These are phyloP conservation scores for Cyaniris semiargus DNA, from an alignment of 2,888 invertebrate genomes.

Conservation along the genomic window DNA sequence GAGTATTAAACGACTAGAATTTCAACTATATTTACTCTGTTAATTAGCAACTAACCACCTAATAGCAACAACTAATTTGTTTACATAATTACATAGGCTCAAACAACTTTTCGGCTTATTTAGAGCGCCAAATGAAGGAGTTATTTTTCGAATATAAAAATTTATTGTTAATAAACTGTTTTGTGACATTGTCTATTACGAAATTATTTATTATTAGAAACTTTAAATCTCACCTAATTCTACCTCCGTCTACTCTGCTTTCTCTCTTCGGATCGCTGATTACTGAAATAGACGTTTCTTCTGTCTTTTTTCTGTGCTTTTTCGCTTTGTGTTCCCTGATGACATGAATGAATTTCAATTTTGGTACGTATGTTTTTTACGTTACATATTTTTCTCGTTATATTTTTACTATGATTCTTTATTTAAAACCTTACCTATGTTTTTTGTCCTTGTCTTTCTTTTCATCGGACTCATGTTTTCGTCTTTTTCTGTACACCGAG, in stretches of 20 bases:
- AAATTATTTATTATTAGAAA: too few species aligned
- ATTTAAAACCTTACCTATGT: constrained; percentile 53
- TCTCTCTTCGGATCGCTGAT: constrained; percentile 64
- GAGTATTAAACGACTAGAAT: background rate
- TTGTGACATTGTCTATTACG: too few species aligned
- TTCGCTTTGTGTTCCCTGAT: constrained; percentile 61
- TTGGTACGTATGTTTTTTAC: background rate
- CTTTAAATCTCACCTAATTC: constrained; percentile 55
- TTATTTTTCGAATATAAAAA: too few species aligned
- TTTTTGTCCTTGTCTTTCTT: constrained; percentile 59
- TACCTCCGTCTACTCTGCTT: constrained; percentile 57
- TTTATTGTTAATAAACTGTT: too few species aligned
- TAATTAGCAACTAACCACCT: background rate
- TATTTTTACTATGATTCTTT: background rate
- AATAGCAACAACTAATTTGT: too few species aligned
- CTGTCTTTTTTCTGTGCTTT: constrained; percentile 60
- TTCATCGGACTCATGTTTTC: constrained; percentile 52
- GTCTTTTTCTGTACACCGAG: constrained; percentile 62
- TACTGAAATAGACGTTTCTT: constrained; percentile 69
- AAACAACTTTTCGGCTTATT: too few species aligned
- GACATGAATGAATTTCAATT: background rate
- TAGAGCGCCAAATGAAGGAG: too few species aligned
- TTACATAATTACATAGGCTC: too few species aligned
- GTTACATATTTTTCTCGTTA: background rate
- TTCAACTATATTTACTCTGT: background rate